Evolutionary conservation across 37 sponge, comb jelly and placozoan species (phyloP), one percentile per base, ranked within the genome.

Genomic region (Beroe ovata): DNA sequence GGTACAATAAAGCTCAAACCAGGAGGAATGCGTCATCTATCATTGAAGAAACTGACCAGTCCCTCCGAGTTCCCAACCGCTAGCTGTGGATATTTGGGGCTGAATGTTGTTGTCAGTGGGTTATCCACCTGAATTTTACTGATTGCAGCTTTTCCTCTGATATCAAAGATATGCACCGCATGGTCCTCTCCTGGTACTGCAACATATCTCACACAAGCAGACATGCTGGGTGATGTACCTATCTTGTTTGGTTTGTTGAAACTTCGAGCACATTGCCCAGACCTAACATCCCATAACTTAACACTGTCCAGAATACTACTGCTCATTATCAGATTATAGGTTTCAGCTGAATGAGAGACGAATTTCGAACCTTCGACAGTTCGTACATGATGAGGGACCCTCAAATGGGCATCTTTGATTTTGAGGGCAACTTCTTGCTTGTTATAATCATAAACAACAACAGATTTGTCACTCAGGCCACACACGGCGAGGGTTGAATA

Each of bases 401-500:
- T 30, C 22, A 23, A 8, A 54, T 77, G 84, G 18, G 54, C 28
- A 41, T 77, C 84, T 41, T 23, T 4, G 4, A 77, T 77, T 35
- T 36, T 39, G 38, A 77, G n/a, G 20, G 84, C 84, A n/a, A 36
- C 42, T 11, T n/a, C 42, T 29, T 77, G 36, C 41, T 40, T 37
- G 54, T 77, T 77, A 54, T 42, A 77, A 54, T 77, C 84, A 35
- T 77, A 77, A 14, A 77, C 11, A 16, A 21, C 35, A 18, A 77
- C 0, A 42, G 84, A 77, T 77, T 77, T 77, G 47, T 77, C 84
- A 77, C 54, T 42, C 14, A 77, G 84, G 11, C 84, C 84, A 23
- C 84, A 77, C 19, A 77, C 54, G 2, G 33, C 84, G 21, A 77
- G 84, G 28, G 84, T 77, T 38, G 99, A 99, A 89, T 93, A 93